These are phyloP conservation scores for Bicyclus anynana DNA, from an alignment of 1,140 invertebrate species.

Conservation along the genomic window DNA sequence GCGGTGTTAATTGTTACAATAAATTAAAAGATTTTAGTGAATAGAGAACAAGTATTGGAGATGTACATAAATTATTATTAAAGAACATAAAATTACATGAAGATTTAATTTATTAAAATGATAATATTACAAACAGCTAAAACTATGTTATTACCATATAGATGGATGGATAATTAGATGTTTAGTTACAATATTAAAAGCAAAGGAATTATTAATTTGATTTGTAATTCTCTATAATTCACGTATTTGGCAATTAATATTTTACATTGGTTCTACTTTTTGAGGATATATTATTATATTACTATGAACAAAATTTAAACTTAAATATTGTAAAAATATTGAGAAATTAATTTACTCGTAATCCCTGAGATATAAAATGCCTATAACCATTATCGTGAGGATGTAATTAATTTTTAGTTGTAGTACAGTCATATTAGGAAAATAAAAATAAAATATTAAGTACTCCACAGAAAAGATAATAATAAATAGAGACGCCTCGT, in stretches of 20 bases:
- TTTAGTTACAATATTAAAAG: neutral
- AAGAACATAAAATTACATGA: neutral
- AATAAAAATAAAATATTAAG: neutral
- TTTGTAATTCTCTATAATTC: neutral
- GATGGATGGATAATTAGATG: neutral
- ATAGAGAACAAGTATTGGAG: too few species aligned
- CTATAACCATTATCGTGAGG: neutral
- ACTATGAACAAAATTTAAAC: neutral
- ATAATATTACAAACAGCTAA: neutral
- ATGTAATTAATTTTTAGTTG: neutral
- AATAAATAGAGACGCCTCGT: conserved; percentile 12
- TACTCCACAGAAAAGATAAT: neutral
- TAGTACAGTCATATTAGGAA: neutral
- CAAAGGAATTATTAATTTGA: neutral
- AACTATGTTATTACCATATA: neutral
- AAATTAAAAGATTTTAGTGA: neutral
- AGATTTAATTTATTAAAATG: neutral
- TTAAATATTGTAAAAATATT: neutral
- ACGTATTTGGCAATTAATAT: neutral
- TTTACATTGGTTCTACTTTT: neutral
- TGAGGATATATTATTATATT: neutral
- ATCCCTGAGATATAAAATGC: too few species aligned
- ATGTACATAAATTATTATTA: neutral
- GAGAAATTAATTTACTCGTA: neutral
- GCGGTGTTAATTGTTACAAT: neutral